These are phyloP conservation scores for Chrysomallon squamiferum DNA, from an alignment of 1,140 invertebrate genomes.

Conservation along the genomic window DNA sequence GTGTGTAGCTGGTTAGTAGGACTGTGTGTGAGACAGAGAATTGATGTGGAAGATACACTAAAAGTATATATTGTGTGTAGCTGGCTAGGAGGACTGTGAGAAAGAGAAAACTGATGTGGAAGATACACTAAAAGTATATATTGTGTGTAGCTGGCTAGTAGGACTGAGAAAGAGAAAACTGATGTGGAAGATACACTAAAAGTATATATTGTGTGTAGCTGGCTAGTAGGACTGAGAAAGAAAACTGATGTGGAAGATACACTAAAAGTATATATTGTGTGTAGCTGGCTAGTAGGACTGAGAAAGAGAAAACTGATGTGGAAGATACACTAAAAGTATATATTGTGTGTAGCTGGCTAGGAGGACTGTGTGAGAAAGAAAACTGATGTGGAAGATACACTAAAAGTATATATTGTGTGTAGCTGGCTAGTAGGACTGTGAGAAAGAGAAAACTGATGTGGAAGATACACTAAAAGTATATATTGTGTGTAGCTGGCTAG, in stretches of 20 bases:
- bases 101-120: constrained; percentile 77
- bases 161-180: no score
- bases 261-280: constrained; percentile 58
- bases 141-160: neutral
- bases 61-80: constrained; percentile 26
- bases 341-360: no score
- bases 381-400: no score
- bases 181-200: no score
- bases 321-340: no score
- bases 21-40: constrained; percentile 72
- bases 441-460: constrained; percentile 75
- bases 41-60: constrained; percentile 74
- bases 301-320: no score
- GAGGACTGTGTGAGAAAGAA: no score
- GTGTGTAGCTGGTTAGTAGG: no score
- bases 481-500: neutral
- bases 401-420: no score
- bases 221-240: constrained; percentile 76
- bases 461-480: constrained; percentile 69
- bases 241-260: constrained; percentile 74
- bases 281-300: no score
- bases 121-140: constrained; percentile 67
- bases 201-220: no score
- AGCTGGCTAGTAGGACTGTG: no score
- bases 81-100: constrained; percentile 56